phyloP scores from a whole-genome alignment of 2,113 vertebrate genomes.

The Salminus brasiliensis region DNA sequence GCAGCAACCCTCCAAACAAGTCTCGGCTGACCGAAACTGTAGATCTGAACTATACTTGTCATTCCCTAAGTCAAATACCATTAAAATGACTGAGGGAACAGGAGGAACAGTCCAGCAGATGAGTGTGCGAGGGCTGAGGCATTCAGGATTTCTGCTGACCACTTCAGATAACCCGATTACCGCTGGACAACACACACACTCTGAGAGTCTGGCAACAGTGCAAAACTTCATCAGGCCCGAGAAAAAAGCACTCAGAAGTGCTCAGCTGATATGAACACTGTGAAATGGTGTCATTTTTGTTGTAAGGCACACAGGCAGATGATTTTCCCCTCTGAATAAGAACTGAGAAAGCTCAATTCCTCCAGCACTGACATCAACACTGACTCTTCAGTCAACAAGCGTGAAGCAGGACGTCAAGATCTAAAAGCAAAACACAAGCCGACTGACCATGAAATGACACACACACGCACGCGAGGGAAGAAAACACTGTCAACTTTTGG shows the following conservation, averaged over 20 bases:
- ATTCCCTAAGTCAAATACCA: not conserved
- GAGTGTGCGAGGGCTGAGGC: not conserved
- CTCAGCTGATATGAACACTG: conserved; percentile 37
- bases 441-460: conserved; percentile 34
- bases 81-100: not conserved
- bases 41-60: not conserved
- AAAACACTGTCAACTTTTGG: conserved; percentile 52
- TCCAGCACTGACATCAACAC: not conserved
- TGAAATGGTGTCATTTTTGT: not conserved
- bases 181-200: not conserved
- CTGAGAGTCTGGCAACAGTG: not conserved
- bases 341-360: not conserved
- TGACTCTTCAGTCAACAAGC: not conserved
- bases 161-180: not conserved
- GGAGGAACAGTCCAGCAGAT: not conserved
- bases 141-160: not conserved
- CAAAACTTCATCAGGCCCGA: not conserved
- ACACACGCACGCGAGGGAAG: conserved; percentile 45
- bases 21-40: not conserved
- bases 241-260: conserved; percentile 40
- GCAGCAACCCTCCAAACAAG: not conserved
- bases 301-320: not conserved
- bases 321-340: not conserved
- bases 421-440: not conserved
- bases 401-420: not conserved